A percentile compares a stretch with the other conserved stretches of the same genome.
phyloP scores from a whole-genome alignment of 2,888 invertebrate genomes.

The Syrphus vitripennis region DNA sequence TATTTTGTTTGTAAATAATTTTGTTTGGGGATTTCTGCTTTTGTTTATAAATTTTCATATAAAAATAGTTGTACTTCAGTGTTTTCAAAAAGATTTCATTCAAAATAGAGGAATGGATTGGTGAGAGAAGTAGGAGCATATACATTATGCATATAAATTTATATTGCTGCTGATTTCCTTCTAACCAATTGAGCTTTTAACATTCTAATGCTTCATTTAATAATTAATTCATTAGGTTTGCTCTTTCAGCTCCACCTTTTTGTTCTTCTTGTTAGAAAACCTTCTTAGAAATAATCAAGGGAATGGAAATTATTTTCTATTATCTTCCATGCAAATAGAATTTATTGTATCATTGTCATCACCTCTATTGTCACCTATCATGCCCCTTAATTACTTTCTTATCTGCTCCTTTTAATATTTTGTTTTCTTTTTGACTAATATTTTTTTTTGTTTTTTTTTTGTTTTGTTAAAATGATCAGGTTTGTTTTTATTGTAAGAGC shows the following conservation, averaged over 20 bases:
- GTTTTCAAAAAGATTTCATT: conserved; percentile 44
- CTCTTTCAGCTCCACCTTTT: neutral
- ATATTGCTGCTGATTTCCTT: neutral
- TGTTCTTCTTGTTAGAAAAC: neutral
- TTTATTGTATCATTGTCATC: too few species aligned
- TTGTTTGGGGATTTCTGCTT: neutral
- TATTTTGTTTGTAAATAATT: conserved; percentile 4
- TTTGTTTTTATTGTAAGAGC: too few species aligned
- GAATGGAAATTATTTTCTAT: too few species aligned
- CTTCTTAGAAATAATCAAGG: too few species aligned
- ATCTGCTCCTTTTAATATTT: too few species aligned
- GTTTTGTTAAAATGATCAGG: too few species aligned
- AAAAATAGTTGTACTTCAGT: conserved; percentile 11
- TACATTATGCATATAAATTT: too few species aligned
- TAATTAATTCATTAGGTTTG: neutral
- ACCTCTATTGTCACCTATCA: too few species aligned
- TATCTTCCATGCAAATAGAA: too few species aligned
- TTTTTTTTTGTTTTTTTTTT: too few species aligned
- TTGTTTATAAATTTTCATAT: neutral
- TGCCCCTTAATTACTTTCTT: too few species aligned
- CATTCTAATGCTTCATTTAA: neutral
- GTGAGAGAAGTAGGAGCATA: neutral
- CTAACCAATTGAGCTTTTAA: neutral
- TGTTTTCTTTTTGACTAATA: too few species aligned
- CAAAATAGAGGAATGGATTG: neutral